Conservation (phyloP, 64 coral and sea anemone species). For the Porites australiensis region DNA sequence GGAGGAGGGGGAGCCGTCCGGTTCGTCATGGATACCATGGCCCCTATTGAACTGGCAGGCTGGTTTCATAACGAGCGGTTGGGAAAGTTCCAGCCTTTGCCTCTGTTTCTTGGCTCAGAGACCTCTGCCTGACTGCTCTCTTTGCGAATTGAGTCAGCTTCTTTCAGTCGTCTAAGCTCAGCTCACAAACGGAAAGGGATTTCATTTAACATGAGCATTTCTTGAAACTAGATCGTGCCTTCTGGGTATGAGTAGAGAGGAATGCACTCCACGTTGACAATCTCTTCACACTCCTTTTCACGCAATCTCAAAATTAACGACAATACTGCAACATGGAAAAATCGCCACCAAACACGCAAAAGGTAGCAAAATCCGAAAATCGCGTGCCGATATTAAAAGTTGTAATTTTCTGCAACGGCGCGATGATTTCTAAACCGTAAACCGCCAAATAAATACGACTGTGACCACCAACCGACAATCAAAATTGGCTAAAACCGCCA, state of each 20-base stretch:
- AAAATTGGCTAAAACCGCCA: no score
- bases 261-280: background rate
- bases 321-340: background rate
- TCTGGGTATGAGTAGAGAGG: conserved; percentile 54
- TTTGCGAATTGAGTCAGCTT: conserved; percentile 33
- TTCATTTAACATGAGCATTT: background rate
- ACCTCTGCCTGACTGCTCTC: conserved; percentile 47
- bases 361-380: background rate
- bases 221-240: conserved; percentile 17
- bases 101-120: conserved; percentile 60
- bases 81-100: conserved; percentile 39
- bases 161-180: conserved; percentile 12
- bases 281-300: conserved; percentile 52
- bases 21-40: conserved; percentile 10
- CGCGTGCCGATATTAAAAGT: background rate
- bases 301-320: conserved; percentile 51
- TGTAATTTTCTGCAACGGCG: background rate
- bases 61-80: background rate
- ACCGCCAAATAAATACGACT: background rate
- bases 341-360: background rate
- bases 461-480: background rate
- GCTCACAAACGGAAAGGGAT: background rate
- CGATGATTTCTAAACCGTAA: background rate
- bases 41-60: conserved; percentile 29
- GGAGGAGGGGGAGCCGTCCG: background rate